Evolutionary conservation across 2,888 invertebrate genomes (phyloP).

Genomic region (Cremastobaeus sp.): DNA sequence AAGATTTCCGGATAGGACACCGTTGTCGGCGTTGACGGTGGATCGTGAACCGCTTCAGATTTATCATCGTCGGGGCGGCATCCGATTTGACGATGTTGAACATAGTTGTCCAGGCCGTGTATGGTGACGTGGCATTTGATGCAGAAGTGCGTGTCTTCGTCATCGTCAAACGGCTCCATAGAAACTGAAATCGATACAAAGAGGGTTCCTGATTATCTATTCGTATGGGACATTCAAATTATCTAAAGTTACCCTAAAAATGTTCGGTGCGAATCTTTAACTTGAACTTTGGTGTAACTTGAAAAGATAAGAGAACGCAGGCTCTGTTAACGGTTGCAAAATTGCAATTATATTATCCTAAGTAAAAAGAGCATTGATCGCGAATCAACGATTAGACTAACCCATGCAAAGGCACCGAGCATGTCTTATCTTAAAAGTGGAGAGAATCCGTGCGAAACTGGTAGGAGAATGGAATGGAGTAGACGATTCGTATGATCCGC

Average conservation of each 20-base stretch:
- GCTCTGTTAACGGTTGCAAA: neutral
- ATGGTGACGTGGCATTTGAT: slow-evolving; percentile 91
- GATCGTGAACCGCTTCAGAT: slow-evolving; percentile 65
- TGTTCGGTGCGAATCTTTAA: too few relatives aligned
- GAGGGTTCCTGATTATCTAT: neutral
- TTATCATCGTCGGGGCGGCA: slow-evolving; percentile 79
- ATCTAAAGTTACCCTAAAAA: too few relatives aligned
- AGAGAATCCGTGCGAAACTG: slow-evolving; percentile 33
- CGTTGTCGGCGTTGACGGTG: slow-evolving; percentile 78
- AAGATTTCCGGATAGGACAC: slow-evolving; percentile 78
- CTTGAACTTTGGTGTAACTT: too few relatives aligned
- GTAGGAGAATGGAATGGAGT: slow-evolving; percentile 44
- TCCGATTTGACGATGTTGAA: slow-evolving; percentile 87
- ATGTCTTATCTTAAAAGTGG: slow-evolving; percentile 52
- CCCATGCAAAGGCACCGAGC: slow-evolving; percentile 34
- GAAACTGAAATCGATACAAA: neutral
- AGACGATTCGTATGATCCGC: slow-evolving; percentile 62
- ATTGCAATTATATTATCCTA: neutral
- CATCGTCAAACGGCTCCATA: slow-evolving; percentile 81
- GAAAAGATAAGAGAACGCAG: too few relatives aligned
- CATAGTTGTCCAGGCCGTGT: slow-evolving; percentile 90
- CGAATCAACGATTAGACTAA: slow-evolving; percentile 56
- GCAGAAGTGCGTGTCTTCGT: slow-evolving; percentile 92
- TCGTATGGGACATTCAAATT: too few relatives aligned
- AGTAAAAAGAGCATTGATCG: slow-evolving; percentile 58